Evolutionary conservation across 2,888 invertebrate genomes (phyloP), one percentile per base, ranked within the genome.

Genomic region (Chorisops tibialis): DNA sequence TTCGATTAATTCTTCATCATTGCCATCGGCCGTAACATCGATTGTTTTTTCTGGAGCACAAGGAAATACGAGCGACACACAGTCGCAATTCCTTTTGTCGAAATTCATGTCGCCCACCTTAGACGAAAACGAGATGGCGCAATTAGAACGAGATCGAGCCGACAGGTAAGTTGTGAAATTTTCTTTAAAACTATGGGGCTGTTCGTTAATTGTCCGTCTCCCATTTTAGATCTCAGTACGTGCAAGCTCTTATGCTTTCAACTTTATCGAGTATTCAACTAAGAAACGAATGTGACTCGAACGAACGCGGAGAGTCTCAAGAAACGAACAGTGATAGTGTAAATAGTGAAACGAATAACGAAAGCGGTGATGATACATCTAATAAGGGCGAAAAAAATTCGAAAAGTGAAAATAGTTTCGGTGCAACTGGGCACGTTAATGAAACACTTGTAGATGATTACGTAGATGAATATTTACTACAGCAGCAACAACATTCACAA

Each of bases 241-340:
- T 87, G 66, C 87, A 87, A 77, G 85, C 88, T 75, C 76, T 89
- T 68, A 76, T 88, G 68, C 77, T 88, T 69, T 85, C 86, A 39
- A 83, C 86, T 63, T 75, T 84, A 71, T 78, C 80, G 60, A 79
- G 72, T 68, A 70, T 69, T 65, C 68, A 70, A 63, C 63, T 72
- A 54, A 69, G 71, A 39, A 66, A 66, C 63, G 62, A 65, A 19
- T 69, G 70, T 56, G 68, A 70, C 54, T 41, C 52, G 37, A 71
- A 72, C 37, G 69, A 69, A 47, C 69, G 70, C n/a, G 69, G 66
- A 22, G 71, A 71, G 62, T 70, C 70, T 58, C 70, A 70, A 52
- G 71, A 70, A 66, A 64, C 70, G 65, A 75, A 73, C 71, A 75
- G 75, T 75, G 75, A 75, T 75, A 76, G 72, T 75, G 74, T 75